Evolutionary conservation across 2,888 invertebrate genomes (phyloP), one percentile per base, ranked within the genome.

Genomic region (Alsophila aescularia): DNA sequence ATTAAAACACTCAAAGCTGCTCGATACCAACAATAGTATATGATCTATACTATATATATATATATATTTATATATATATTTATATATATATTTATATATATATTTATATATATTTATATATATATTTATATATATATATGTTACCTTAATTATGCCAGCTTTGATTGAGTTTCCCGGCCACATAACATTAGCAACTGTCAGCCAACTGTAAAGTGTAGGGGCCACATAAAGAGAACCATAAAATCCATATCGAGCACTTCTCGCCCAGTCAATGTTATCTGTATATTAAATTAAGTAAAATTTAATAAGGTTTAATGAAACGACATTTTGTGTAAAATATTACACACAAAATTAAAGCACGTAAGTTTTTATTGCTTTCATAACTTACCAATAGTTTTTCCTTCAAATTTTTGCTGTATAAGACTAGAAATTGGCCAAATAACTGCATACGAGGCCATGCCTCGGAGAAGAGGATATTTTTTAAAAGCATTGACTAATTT

Each of bases 191-290:
- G 96, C 95, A 44, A 96, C 81, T 76, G 94, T 94, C 40, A 97
- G 88, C 97, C 97, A 97, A 51, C 93, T 93, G 73, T 96, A 96
- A 0, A 97, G 83, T 4, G 96, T 96, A 10, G 97, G 97, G 0
- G 96, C 97, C 14, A 96, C 96, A 81, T 95, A 96, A 41, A 95
- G 93, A 7, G 95, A 94, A n/a, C 96, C 97, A 81, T 95, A 96
- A 43, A 96, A 72, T 71, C 96, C 94, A 85, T 95, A 97, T 58
- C 96, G 92, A 31, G 94, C 83, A 62, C 94, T 94, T 75, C 95
- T 93, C 82, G 87, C 92, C 94, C 94, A 95, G 72, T 95, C 95
- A 75, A 93, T 95, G 59, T 85, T 87, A 35, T 88, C 93, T 92
- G 73, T 57, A 78, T n/a, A n/a, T n/a, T n/a, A n/a, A n/a, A n/a